Evolutionary conservation across 2,113 vertebrate species (phyloP).

Genomic region (Pluvialis apricaria): DNA sequence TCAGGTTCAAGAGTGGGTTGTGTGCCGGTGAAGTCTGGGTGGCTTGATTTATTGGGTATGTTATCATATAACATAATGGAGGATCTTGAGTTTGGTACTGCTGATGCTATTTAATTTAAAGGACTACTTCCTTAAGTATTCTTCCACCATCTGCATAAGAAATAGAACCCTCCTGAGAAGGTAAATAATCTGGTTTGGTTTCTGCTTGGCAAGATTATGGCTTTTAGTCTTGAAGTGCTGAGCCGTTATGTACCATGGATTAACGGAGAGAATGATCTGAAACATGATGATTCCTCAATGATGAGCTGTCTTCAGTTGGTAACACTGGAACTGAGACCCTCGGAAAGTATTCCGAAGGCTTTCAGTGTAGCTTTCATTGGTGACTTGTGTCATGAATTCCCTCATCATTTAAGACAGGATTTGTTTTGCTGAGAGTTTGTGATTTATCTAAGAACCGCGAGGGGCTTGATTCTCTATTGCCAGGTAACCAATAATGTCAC

Average conservation of each 20-base stretch:
- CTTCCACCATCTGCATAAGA: not conserved
- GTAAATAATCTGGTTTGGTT: not conserved
- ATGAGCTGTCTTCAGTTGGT: not conserved
- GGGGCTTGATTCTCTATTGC: not conserved
- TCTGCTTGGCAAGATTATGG: not conserved
- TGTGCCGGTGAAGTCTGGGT: not conserved
- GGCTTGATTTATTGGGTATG: not conserved
- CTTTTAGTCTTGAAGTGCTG: not conserved
- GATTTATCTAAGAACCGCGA: not conserved
- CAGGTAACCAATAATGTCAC: not conserved
- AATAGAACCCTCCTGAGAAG: not conserved
- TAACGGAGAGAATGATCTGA: not conserved
- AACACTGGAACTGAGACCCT: not conserved
- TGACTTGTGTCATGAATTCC: not conserved
- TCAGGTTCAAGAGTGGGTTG: not conserved
- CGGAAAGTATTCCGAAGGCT: not conserved
- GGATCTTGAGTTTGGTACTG: not conserved
- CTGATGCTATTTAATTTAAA: not conserved
- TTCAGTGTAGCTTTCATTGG: not conserved
- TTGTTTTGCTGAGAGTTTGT: not conserved
- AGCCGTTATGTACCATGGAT: not conserved
- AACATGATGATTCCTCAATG: not conserved
- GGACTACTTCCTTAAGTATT: not conserved
- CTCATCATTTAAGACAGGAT: not conserved
- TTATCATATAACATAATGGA: not conserved